Evolutionary conservation across 1,140 invertebrate genomes (phyloP), one percentile per base, ranked within the genome.

Genomic region (Psix sp.): DNA sequence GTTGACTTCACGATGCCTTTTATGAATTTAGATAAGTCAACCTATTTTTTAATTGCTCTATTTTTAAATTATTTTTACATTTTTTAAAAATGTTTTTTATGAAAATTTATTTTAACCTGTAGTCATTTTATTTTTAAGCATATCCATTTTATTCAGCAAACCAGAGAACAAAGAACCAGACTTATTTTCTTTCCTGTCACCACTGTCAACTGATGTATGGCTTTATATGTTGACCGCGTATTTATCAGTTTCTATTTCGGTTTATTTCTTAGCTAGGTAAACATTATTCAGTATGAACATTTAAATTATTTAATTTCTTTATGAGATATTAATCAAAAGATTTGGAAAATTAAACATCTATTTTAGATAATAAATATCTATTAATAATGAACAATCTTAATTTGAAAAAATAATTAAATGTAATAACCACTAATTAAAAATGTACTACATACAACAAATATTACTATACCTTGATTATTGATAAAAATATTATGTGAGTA

Each of bases 1-100:
- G 95, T 98, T 0, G 96, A 98, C 80, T 97, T 97, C 78, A 95
- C 94, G 0, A 93, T 93, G 81, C 96, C 96, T 0, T 97, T 96
- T 75, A 96, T 97, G 95, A 94, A 94, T 74, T 80, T 96, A 0
- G 94, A 92, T 90, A 85, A 82, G 79, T 74, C 13, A 3, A 38
- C 24, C 13, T 33, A 18, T 24, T 14, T 35, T 51, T 42, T 7
- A 39, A 46, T 42, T 24, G 7, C 16, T 43, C 1, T 13, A 36
- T 42, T 43, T 46, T 2, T 15, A 13, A 38, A 60, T 52, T 33
- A 51, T 39, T 24, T 24, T 24, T 24, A 7, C 21, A 3, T 7
- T 4, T 24, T 24, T 24, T 24, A 3, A 24, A 38, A 33, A 33
- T 33, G n/a, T 6, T 33, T 3, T 33, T n/a, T 29, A 26, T 38